Evolutionary conservation across 1,140 invertebrate genomes (phyloP).

Genomic region (Drosophila willistoni): DNA sequence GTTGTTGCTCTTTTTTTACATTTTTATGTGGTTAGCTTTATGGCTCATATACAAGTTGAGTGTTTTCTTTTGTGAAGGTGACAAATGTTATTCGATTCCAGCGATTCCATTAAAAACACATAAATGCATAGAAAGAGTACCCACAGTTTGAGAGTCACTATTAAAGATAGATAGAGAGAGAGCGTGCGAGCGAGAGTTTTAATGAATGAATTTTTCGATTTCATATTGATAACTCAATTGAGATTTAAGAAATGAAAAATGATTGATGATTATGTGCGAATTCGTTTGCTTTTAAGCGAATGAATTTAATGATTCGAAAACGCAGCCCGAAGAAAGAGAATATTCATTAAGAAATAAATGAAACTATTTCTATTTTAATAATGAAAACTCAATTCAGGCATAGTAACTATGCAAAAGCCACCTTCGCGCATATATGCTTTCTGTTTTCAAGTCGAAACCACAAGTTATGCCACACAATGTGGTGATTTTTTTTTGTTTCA

Average conservation of each 20-base stretch:
- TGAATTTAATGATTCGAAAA: not conserved
- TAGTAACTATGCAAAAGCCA: too few species aligned
- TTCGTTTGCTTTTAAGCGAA: not conserved
- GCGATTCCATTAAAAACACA: not conserved
- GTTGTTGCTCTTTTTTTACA: not conserved
- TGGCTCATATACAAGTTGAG: not conserved
- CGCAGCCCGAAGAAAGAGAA: not conserved
- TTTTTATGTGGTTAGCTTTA: not conserved
- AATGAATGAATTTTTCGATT: slow-evolving; percentile 20
- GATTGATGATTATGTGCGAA: slow-evolving; percentile 27
- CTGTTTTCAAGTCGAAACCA: not conserved
- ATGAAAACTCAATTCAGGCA: too few species aligned
- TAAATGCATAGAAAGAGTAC: not conserved
- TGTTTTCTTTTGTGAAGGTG: slow-evolving; percentile 6
- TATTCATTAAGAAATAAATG: too few species aligned
- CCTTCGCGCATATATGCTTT: too few species aligned
- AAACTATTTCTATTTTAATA: too few species aligned
- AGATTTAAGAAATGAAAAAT: slow-evolving; percentile 21
- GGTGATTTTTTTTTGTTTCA: slow-evolving; percentile 50
- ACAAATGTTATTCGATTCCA: not conserved
- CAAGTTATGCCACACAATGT: not conserved
- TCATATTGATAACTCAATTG: slow-evolving; percentile 10
- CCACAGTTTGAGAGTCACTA: not conserved
- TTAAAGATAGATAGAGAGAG: not conserved
- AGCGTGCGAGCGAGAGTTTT: not conserved